Percentiles rank a stretch among this genome's conserved stretches.
These are phyloP conservation scores for Typhlichthys subterraneus DNA, from an alignment of 2,797 vertebrate species.

Conservation along the genomic window DNA sequence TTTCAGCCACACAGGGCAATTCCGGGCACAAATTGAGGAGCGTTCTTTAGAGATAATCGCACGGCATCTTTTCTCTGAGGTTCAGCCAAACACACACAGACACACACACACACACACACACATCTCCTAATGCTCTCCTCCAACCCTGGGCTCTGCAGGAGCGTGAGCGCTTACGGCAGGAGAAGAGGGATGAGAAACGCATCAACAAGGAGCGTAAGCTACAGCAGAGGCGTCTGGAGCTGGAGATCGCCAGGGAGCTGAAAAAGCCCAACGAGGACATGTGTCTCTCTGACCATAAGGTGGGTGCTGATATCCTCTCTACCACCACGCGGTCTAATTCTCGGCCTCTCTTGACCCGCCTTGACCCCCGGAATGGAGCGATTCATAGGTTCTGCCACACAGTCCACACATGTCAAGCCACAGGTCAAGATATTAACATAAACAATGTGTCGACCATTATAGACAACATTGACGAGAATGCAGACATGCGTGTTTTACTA, in stretches of 20 bases:
- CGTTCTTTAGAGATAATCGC: no score
- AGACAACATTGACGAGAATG: no score
- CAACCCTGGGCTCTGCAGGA: slow-evolving; percentile 80
- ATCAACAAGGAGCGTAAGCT: slow-evolving; percentile 97
- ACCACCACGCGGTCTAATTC: not conserved
- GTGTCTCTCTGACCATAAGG: slow-evolving; percentile 99
- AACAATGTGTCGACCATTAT: no score
- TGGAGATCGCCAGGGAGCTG: slow-evolving; percentile 96
- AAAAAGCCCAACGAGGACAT: slow-evolving; percentile 99
- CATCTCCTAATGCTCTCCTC: slow-evolving; percentile 53
- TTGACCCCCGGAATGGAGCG: no score
- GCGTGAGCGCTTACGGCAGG: slow-evolving; percentile 95
- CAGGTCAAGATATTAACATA: no score
- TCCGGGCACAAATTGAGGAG: no score
- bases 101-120: slow-evolving; percentile 12
- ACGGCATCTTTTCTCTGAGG: no score
- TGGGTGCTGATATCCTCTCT: slow-evolving; percentile 57
- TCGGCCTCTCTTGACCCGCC: no score
- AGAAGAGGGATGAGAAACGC: slow-evolving; percentile 97
- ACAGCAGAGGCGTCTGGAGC: slow-evolving; percentile 91
- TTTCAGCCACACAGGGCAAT: no score
- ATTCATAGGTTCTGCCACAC: no score
- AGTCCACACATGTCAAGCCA: no score
- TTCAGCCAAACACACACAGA: slow-evolving; percentile 30
- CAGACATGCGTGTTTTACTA: no score